Conservation (phyloP, 2,888 invertebrate genomes). For the Leucophora obtusa region DNA sequence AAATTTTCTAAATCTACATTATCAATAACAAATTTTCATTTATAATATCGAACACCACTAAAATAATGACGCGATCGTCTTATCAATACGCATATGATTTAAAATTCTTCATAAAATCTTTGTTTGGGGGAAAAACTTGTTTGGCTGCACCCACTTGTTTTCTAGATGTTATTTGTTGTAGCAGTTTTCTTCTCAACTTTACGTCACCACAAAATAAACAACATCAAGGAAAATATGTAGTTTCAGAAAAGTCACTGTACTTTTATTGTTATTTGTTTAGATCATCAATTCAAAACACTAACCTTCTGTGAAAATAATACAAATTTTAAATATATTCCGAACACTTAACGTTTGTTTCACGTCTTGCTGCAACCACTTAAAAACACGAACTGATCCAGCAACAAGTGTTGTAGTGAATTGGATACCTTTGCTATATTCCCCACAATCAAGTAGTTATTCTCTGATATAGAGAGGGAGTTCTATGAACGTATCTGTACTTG, state of each 20-base stretch:
- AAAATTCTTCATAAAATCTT: conserved; percentile 4
- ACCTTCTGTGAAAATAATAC: conserved; percentile 27
- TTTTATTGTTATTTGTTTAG: conserved; percentile 40
- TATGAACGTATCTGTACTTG: background rate
- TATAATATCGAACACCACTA: background rate
- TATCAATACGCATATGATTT: conserved; percentile 2
- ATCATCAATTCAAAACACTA: conserved; percentile 26
- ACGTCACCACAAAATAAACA: conserved; percentile 24
- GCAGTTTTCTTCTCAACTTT: conserved; percentile 8
- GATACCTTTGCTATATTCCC: conserved; percentile 23
- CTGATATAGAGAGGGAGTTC: background rate
- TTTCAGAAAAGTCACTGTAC: conserved; percentile 24
- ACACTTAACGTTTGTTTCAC: conserved; percentile 13
- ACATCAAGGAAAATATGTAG: background rate
- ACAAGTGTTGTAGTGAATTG: conserved; percentile 16
- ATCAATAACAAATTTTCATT: background rate
- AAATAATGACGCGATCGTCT: conserved; percentile 36
- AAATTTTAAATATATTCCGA: conserved; percentile 3
- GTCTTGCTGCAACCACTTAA: conserved; percentile 45
- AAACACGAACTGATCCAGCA: conserved; percentile 45
- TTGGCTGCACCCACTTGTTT: conserved; percentile 40
- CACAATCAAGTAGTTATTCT: background rate
- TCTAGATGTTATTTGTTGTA: conserved; percentile 1
- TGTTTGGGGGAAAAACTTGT: conserved; percentile 25
- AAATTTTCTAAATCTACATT: background rate